phyloP scores from a whole-genome alignment of 2,113 vertebrate genomes.

The Aviceda subcristata region DNA sequence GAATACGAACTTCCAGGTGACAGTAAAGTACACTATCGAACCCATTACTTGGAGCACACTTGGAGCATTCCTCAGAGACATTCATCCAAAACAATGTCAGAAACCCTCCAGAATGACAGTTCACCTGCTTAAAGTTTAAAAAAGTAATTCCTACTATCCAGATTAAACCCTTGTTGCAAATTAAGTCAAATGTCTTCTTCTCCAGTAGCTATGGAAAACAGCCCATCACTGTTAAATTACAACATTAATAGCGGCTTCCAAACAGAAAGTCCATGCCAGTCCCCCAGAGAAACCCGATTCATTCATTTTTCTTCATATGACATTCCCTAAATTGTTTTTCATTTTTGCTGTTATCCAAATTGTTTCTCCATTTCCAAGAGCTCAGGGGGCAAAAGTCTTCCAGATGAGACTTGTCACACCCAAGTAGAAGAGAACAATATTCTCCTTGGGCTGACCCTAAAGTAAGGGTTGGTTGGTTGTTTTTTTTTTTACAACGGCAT shows the following conservation, averaged over 20 bases:
- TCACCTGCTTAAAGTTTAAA: neutral
- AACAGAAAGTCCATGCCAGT: neutral
- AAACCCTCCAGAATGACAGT: neutral
- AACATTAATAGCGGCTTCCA: neutral
- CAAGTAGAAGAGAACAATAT: neutral
- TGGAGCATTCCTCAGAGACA: neutral
- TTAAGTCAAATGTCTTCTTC: neutral
- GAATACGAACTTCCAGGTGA: neutral
- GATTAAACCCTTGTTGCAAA: neutral
- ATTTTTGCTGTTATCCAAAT: neutral
- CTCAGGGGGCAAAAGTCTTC: neutral
- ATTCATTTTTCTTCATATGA: neutral
- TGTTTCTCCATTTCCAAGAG: neutral
- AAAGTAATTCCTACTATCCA: neutral
- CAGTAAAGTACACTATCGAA: neutral
- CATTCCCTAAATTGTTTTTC: neutral
- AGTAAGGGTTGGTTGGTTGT: neutral
- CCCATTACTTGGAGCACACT: neutral
- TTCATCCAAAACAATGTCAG: neutral
- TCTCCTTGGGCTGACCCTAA: neutral
- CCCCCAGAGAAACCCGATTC: neutral
- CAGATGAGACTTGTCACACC: neutral
- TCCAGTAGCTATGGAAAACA: neutral
- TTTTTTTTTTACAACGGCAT: neutral
- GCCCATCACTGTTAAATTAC: neutral